These are phyloP conservation scores for Sphyrna mokarran DNA, from an alignment of 2,113 vertebrate genomes.

Conservation along the genomic window DNA sequence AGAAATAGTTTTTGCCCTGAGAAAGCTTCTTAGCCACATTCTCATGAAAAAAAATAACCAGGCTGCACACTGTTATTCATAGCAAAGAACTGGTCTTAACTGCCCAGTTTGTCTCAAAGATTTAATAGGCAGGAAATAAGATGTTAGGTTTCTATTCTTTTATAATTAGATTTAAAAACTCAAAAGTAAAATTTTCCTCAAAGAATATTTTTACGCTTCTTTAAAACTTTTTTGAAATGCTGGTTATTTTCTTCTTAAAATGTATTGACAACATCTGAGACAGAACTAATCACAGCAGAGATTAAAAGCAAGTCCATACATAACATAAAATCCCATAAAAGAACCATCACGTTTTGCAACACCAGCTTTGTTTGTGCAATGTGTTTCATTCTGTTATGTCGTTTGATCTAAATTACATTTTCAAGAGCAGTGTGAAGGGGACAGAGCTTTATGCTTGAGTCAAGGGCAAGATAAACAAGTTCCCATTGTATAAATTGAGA, in stretches of 20 bases:
- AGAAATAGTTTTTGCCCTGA: no score
- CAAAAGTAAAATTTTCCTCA: not conserved
- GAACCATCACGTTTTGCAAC: not conserved
- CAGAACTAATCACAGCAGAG: not conserved
- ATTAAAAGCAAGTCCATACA: not conserved
- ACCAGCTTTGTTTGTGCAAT: not conserved
- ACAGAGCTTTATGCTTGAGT: not conserved
- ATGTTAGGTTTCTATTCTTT: no score
- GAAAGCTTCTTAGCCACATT: no score
- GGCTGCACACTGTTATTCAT: no score
- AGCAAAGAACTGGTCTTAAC: no score
- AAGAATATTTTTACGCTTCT: not conserved
- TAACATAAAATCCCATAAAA: not conserved
- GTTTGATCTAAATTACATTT: not conserved
- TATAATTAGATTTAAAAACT: not conserved
- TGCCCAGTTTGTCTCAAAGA: no score
- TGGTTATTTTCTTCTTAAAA: not conserved
- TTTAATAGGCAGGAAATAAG: no score
- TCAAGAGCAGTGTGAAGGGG: not conserved
- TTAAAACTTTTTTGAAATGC: not conserved
- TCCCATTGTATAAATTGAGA: not conserved
- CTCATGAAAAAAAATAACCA: no score
- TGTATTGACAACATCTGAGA: not conserved
- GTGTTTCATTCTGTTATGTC: not conserved
- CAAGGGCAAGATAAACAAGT: not conserved